Evolutionary conservation across 2,888 invertebrate genomes (phyloP).

Genomic region (Macrosiphum euphorbiae): DNA sequence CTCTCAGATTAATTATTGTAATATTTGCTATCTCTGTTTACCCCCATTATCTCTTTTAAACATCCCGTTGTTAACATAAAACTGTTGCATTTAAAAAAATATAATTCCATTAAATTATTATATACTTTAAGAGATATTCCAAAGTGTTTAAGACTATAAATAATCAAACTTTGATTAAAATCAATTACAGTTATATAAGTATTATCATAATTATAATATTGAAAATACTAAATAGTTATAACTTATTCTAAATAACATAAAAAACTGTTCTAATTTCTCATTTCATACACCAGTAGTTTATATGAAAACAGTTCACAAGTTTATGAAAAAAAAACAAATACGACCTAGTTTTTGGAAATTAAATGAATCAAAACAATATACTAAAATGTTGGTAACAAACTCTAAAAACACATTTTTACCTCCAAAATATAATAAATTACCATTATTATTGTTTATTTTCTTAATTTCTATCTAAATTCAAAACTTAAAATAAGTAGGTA

Average conservation of each 20-base stretch:
- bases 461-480: not conserved
- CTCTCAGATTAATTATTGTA: not conserved
- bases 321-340: not conserved
- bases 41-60: not conserved
- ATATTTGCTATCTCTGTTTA: not conserved
- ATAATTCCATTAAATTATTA: not conserved
- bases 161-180: not conserved
- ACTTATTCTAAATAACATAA: not conserved
- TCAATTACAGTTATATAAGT: not conserved
- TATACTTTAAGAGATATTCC: not conserved
- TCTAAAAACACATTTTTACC: not conserved
- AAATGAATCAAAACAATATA: not conserved
- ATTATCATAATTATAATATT: not conserved
- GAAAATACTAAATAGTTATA: too few species aligned
- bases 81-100: not conserved
- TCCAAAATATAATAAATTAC: not conserved
- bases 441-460: not conserved
- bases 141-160: not conserved
- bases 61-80: not conserved
- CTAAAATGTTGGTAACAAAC: not conserved
- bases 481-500: not conserved
- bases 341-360: not conserved
- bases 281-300: not conserved
- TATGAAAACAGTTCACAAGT: not conserved
- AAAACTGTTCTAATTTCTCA: not conserved